Evolutionary conservation across 2,888 invertebrate genomes (phyloP).

Genomic region (Tetranychus piercei): DNA sequence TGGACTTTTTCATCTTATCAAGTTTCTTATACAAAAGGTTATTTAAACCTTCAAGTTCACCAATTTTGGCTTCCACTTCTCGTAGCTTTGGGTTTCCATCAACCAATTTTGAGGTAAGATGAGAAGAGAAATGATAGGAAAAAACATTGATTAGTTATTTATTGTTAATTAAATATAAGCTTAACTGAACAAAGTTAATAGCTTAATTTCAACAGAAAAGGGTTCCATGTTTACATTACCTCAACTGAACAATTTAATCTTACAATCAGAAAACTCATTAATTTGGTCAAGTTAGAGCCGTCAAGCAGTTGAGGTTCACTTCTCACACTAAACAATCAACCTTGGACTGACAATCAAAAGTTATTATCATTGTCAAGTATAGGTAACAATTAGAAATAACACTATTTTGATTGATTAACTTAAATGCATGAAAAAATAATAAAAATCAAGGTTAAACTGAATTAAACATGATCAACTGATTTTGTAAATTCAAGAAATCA

Average conservation of each 20-base stretch:
- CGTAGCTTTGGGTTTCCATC: neutral
- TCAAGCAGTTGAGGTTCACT: neutral
- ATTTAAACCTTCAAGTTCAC: neutral
- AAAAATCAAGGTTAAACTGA: neutral
- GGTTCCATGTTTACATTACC: neutral
- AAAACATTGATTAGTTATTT: constrained; percentile 1
- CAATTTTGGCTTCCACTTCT: neutral
- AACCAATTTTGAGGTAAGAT: neutral
- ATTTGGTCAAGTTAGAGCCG: neutral
- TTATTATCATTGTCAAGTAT: neutral
- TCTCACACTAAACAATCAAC: neutral
- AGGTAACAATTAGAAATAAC: neutral
- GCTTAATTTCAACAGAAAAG: neutral
- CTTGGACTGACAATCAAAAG: neutral
- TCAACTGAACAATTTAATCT: neutral
- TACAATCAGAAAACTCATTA: neutral
- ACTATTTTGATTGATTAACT: neutral
- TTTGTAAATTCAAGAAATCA: neutral
- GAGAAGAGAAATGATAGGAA: neutral
- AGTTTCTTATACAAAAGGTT: neutral
- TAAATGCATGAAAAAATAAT: neutral
- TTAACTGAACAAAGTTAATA: neutral
- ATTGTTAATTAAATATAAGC: neutral
- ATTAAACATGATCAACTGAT: neutral
- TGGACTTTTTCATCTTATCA: neutral